Conservation (phyloP, 2,113 vertebrate genomes). For the Columba livia region DNA sequence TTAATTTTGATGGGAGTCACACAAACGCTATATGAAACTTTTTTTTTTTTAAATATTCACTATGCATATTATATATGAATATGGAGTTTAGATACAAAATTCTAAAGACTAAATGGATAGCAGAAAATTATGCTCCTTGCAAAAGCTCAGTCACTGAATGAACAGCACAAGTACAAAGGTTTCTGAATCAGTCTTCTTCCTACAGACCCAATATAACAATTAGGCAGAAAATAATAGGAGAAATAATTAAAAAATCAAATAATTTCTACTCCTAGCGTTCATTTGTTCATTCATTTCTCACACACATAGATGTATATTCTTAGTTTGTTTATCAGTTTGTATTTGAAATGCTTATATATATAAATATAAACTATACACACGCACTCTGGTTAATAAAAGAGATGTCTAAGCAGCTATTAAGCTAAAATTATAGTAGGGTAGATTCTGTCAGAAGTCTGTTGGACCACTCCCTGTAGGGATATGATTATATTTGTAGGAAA, state of each 20-base stretch:
- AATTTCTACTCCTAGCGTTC: background rate
- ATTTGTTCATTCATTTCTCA: background rate
- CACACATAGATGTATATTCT: background rate
- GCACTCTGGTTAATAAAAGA: background rate
- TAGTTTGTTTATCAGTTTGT: background rate
- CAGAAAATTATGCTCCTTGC: background rate
- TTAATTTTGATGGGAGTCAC: background rate
- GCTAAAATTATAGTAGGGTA: background rate
- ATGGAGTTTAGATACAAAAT: background rate
- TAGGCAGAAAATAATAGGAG: background rate
- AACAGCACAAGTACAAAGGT: background rate
- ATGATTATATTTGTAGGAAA: background rate
- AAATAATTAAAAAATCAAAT: background rate
- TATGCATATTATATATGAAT: background rate
- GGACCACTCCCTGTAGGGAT: background rate
- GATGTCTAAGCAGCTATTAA: background rate
- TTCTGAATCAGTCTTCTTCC: background rate
- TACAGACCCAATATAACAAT: background rate
- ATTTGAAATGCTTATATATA: background rate
- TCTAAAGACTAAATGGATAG: background rate
- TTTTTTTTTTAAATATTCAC: background rate
- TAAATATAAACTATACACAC: background rate
- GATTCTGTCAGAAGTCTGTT: background rate
- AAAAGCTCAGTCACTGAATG: background rate
- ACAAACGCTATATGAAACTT: background rate